Evolutionary conservation across 2,797 vertebrate species (phyloP), one percentile per base, ranked within the genome.

Genomic region (Microchirus variegatus): DNA sequence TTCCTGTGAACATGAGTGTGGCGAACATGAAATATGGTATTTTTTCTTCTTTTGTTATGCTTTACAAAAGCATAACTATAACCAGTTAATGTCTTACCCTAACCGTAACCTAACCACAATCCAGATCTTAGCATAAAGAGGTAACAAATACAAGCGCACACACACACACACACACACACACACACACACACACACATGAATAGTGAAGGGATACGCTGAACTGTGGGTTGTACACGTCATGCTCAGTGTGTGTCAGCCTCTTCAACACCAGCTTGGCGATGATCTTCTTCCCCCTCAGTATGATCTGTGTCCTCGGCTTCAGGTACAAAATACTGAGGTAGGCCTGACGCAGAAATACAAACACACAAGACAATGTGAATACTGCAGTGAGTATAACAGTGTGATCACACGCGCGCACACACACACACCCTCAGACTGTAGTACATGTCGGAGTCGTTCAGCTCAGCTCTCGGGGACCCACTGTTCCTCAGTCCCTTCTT

Each of bases 311-410:
- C 55, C 91, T 87, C 10, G 94, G 93, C 78, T 95, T 95, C 86
- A 95, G 88, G 70, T 96, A 95, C 42, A 95, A 85, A 80, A 95
- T 91, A 67, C 92, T 90, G 79, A 94, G 92, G 79, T 94, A 94
- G 11, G 91, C 93, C 94, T 96, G 80, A 47, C 41, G 64, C 5
- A 59, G 13, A 44, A 44, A 10, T 1, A 14, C 2, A 7, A 47
- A 36, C n/a, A 31, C 3, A 26, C 31, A 5, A 31, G 22, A 22
- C 22, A 22, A 22, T 22, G 22, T 22, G 8, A 31, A 31, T 7
- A 31, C 4, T 31, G 31, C 7, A 6, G 5, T 3, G 5, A 9
- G 40, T 26, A n/a, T 1, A 9, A n/a, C 9, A n/a, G 9, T 4
- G 22, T 70, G 7, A 31, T 31, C 31, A 31, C 31, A 31, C 26